Evolutionary conservation across 2,888 invertebrate genomes (phyloP).

Genomic region (Parapristionchus giblindavisi): DNA sequence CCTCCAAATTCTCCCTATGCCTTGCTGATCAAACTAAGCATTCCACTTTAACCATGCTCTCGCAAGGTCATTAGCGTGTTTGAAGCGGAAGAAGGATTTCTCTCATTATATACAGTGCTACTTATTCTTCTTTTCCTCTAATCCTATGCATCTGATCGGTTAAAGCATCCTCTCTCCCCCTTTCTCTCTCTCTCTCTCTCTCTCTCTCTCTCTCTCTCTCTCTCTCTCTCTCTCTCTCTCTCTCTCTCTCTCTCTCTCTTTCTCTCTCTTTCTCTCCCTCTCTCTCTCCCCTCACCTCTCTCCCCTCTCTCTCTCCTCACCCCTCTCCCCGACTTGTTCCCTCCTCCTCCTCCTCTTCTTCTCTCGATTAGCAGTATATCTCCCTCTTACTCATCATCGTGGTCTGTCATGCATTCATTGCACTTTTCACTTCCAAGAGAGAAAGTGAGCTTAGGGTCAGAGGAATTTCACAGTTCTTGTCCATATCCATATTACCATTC

Average conservation of each 20-base stretch:
- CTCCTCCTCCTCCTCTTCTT: conserved; percentile 13
- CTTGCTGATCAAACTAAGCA: not conserved
- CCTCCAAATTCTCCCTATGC: not conserved
- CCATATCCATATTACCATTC: too few relatives aligned
- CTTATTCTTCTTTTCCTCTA: not conserved
- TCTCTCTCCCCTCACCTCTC: conserved; percentile 9
- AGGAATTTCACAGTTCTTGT: too few relatives aligned
- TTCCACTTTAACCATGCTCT: not conserved
- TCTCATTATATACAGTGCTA: too few relatives aligned
- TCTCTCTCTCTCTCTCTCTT: not conserved
- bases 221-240: conserved; percentile 7
- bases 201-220: conserved; percentile 11
- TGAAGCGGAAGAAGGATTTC: too few relatives aligned
- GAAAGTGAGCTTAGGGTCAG: too few relatives aligned
- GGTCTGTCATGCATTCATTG: too few relatives aligned
- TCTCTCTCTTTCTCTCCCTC: not conserved
- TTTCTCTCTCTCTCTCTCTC: not conserved
- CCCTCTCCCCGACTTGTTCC: not conserved
- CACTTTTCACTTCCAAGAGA: too few relatives aligned
- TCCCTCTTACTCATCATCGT: conserved; percentile 1
- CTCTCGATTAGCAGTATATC: conserved; percentile 13
- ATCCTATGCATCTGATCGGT: too few relatives aligned
- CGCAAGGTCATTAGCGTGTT: too few relatives aligned
- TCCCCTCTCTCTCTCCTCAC: not conserved
- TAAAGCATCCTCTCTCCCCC: too few relatives aligned